phyloP scores from a whole-genome alignment of 1,140 invertebrate genomes.

The Pomacea maculata region DNA sequence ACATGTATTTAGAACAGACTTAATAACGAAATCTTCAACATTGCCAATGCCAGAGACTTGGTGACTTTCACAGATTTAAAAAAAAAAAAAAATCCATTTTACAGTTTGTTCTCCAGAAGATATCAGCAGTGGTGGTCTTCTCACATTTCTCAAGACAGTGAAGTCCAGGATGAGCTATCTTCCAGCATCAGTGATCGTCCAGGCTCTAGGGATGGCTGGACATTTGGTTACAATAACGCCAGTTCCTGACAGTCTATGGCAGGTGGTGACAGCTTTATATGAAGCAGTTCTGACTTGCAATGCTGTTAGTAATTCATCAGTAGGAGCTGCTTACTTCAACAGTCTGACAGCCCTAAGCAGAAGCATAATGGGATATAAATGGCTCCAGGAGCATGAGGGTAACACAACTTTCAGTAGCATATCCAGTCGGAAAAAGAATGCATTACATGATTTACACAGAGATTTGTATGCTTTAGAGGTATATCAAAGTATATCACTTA shows the following conservation, averaged over 20 bases:
- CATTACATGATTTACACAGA: too few species aligned
- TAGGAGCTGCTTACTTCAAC: conserved; percentile 14
- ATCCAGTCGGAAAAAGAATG: too few species aligned
- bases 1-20: too few species aligned
- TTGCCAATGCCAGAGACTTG: too few species aligned
- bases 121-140: background rate
- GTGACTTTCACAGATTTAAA: background rate
- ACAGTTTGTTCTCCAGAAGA: conserved; percentile 2
- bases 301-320: background rate
- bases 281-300: background rate
- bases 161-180: background rate
- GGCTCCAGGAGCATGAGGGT: too few species aligned
- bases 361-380: too few species aligned
- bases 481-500: too few species aligned
- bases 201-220: conserved; percentile 2
- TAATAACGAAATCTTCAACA: too few species aligned
- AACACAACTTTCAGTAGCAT: too few species aligned
- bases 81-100: background rate
- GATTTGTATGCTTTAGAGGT: too few species aligned
- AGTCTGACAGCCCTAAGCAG: background rate
- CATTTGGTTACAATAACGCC: conserved; percentile 1
- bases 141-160: background rate
- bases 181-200: conserved; percentile 2
- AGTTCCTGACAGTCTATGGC: background rate
- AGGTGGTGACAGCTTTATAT: conserved; percentile 5